A percentile compares a stretch with the other conserved stretches of the same genome.
These are phyloP conservation scores for Araneus ventricosus DNA, from an alignment of 1,140 invertebrate genomes.

Conservation along the genomic window DNA sequence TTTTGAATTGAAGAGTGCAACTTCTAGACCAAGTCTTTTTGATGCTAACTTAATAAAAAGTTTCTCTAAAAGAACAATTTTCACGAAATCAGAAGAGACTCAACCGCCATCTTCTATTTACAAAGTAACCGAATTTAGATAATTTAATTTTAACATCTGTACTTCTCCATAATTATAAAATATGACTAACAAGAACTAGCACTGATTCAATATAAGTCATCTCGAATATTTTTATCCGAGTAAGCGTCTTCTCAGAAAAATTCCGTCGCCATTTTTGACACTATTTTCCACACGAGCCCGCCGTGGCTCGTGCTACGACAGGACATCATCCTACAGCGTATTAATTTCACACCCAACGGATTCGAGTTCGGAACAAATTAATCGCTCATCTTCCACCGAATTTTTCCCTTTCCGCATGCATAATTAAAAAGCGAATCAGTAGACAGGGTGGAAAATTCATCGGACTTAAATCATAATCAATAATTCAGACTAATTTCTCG, in stretches of 20 bases:
- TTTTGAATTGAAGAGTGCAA: no score
- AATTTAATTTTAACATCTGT: no score
- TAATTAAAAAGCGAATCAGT: slow-evolving; percentile 39
- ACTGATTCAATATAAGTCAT: background rate
- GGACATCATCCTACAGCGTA: background rate
- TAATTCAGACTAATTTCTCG: slow-evolving; percentile 51
- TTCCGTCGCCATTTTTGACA: background rate
- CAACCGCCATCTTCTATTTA: no score
- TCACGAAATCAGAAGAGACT: no score
- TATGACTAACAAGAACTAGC: background rate
- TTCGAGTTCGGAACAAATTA: slow-evolving; percentile 14
- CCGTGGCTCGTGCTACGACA: background rate
- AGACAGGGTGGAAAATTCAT: slow-evolving; percentile 5
- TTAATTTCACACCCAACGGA: background rate
- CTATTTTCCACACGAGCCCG: background rate
- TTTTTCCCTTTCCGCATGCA: slow-evolving; percentile 12
- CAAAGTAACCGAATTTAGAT: no score
- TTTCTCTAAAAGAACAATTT: no score
- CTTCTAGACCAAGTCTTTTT: no score
- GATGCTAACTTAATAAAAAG: no score
- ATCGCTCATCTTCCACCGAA: slow-evolving; percentile 20
- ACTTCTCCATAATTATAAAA: background rate
- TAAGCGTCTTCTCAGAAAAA: background rate
- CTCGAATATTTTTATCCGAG: background rate
- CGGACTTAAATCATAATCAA: slow-evolving; percentile 39